Percentiles rank a stretch among this genome's conserved stretches.
phyloP scores from a whole-genome alignment of 2,797 vertebrate genomes.

The Neopelma chrysocephalum region DNA sequence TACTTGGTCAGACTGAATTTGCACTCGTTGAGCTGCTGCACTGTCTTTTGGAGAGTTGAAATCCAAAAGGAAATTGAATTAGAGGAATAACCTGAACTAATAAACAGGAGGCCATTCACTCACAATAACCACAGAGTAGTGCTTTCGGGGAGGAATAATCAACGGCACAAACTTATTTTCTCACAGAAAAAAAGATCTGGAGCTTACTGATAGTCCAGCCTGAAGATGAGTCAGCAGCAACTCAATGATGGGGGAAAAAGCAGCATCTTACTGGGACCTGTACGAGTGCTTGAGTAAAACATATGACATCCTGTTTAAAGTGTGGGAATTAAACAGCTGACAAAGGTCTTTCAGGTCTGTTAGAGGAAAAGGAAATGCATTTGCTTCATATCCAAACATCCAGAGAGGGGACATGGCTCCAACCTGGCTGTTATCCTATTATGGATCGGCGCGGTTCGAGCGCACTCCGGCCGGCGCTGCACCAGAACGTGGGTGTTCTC shows the following conservation, averaged over 20 bases:
- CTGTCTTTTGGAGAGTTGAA: not conserved
- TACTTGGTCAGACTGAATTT: not conserved
- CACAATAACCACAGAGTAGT: not conserved
- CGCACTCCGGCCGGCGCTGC: rapidly evolving
- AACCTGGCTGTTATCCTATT: rapidly evolving
- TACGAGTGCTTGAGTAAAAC: not conserved
- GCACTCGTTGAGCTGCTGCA: not conserved
- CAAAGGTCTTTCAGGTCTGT: not conserved
- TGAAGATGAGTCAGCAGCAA: not conserved
- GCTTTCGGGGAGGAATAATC: not conserved
- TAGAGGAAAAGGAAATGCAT: not conserved
- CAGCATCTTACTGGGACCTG: not conserved
- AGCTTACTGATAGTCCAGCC: not conserved
- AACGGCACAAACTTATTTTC: not conserved
- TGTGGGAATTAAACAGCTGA: not conserved
- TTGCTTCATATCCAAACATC: not conserved
- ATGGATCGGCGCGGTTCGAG: not conserved
- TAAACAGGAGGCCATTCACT: not conserved
- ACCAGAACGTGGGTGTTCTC: not conserved
- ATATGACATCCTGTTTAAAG: not conserved
- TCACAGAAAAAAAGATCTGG: not conserved
- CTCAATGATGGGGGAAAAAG: not conserved
- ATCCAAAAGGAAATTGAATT: not conserved
- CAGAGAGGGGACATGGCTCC: not conserved
- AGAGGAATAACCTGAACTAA: not conserved